Evolutionary conservation across 2,113 vertebrate species (phyloP).

Genomic region (Australoheros scitulus): DNA sequence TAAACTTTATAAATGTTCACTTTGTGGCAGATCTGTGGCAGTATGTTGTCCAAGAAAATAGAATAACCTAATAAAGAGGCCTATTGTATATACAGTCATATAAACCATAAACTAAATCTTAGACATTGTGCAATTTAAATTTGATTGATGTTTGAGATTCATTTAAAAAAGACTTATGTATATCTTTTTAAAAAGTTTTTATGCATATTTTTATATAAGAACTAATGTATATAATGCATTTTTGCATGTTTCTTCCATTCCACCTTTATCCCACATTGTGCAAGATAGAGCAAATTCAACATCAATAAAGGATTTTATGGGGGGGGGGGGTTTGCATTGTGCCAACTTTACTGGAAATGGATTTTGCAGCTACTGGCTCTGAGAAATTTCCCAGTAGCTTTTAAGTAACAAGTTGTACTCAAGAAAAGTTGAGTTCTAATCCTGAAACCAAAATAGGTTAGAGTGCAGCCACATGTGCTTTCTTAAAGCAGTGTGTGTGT

Average conservation of each 20-base stretch:
- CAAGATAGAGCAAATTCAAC: too few relatives aligned
- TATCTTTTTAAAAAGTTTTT: too few relatives aligned
- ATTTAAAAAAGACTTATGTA: too few relatives aligned
- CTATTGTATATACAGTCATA: neutral
- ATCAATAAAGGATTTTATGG: too few relatives aligned
- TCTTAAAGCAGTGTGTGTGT: conserved; percentile 19
- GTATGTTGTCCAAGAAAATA: neutral
- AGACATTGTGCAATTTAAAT: neutral
- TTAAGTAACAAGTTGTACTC: conserved; percentile 11
- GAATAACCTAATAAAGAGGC: neutral
- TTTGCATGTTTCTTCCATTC: too few relatives aligned
- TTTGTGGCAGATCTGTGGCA: neutral
- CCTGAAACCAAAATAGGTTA: conserved; percentile 27
- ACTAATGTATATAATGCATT: too few relatives aligned
- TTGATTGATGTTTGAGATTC: too few relatives aligned
- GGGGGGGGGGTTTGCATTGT: too few relatives aligned
- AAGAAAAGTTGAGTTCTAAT: neutral
- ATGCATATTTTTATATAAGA: too few relatives aligned
- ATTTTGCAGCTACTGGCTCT: neutral
- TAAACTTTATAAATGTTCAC: neutral
- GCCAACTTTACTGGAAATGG: too few relatives aligned
- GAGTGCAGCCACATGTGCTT: conserved; percentile 25
- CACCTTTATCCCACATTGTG: too few relatives aligned
- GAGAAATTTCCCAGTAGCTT: conserved; percentile 16
- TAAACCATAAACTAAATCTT: neutral